phyloP scores from a whole-genome alignment of 2,113 vertebrate genomes.

The Gallinago media region DNA sequence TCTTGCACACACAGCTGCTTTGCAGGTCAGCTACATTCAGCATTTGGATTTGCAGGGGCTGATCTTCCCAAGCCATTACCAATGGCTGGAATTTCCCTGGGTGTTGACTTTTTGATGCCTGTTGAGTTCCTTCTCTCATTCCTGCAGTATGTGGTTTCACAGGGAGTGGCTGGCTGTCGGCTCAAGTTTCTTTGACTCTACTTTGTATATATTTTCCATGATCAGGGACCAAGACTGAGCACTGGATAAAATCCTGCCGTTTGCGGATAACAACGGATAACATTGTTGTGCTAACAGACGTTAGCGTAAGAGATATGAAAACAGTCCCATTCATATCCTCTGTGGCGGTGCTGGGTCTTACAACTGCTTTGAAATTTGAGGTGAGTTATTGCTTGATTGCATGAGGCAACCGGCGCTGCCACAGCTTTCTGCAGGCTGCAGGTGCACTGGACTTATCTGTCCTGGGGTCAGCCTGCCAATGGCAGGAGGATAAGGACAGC shows the following conservation, averaged over 20 bases:
- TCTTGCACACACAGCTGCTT: background rate
- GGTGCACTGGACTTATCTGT: background rate
- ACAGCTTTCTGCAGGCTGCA: background rate
- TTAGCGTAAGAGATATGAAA: conserved; percentile 13
- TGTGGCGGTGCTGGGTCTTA: background rate
- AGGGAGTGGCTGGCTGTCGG: conserved; percentile 35
- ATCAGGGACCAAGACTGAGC: background rate
- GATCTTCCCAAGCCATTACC: background rate
- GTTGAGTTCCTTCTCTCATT: conserved; percentile 8
- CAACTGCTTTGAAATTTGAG: conserved; percentile 37
- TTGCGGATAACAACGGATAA: background rate
- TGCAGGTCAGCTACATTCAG: background rate
- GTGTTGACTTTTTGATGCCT: conserved; percentile 35
- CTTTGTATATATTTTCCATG: background rate
- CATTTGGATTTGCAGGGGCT: background rate
- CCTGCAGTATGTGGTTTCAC: conserved; percentile 37
- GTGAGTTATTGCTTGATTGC: background rate
- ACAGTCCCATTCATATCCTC: conserved; percentile 15
- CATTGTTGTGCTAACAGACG: background rate
- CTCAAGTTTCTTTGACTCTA: conserved; percentile 9
- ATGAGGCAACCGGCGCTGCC: background rate
- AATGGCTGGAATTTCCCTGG: conserved; percentile 4
- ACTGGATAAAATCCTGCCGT: background rate
- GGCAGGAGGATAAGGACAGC: background rate
- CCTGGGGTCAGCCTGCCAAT: background rate